Evolutionary conservation across 2,797 vertebrate species (phyloP).

Genomic region (Setipinna tenuifilis): DNA sequence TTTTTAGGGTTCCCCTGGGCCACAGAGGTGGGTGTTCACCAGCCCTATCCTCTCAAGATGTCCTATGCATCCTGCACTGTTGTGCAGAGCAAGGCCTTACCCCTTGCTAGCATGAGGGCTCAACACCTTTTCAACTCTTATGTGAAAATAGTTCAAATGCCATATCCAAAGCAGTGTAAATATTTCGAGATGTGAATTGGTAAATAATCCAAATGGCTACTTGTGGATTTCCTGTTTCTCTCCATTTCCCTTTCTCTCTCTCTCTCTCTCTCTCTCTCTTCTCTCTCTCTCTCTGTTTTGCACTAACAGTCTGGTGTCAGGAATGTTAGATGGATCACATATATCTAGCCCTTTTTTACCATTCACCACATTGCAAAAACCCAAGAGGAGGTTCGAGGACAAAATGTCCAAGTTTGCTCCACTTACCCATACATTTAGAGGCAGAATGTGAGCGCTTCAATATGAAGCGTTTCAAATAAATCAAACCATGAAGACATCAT

Average conservation of each 20-base stretch:
- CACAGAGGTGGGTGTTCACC: conserved; percentile 13
- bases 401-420: not conserved
- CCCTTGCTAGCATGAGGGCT: not conserved
- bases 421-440: not conserved
- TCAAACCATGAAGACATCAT: conserved; percentile 57
- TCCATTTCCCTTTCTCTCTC: too few relatives aligned
- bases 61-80: not conserved
- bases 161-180: not conserved
- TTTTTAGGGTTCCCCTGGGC: conserved; percentile 35
- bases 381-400: not conserved
- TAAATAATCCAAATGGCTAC: not conserved
- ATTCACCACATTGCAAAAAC: not conserved
- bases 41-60: not conserved
- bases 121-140: not conserved
- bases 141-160: not conserved
- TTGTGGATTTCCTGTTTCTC: not conserved
- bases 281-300: too few relatives aligned
- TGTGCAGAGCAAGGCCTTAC: not conserved
- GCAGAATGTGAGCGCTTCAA: conserved; percentile 20
- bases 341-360: not conserved
- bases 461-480: conserved; percentile 47
- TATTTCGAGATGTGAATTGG: not conserved
- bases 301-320: not conserved
- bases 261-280: too few relatives aligned
- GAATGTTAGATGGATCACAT: not conserved